Percentiles rank a stretch among this genome's conserved stretches.
Evolutionary conservation across 2,888 invertebrate genomes (phyloP).

Genomic region (Teleiodes luculella): DNA sequence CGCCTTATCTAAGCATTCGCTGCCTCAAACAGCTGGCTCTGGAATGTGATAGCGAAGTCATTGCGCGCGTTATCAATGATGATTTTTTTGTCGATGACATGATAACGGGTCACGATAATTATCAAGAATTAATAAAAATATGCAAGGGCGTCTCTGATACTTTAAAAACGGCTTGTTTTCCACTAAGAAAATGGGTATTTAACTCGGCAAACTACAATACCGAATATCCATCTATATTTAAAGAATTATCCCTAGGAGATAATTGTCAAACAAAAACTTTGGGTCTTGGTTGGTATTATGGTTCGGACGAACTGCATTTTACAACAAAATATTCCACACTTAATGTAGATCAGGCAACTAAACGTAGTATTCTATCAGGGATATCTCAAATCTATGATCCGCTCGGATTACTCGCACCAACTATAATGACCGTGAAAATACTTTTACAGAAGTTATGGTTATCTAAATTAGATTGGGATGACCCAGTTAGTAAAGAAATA

Average conservation of each 20-base stretch:
- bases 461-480: slow-evolving; percentile 28
- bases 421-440: too few relatives aligned
- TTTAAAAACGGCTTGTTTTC: slow-evolving; percentile 23
- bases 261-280: slow-evolving; percentile 20
- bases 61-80: too few relatives aligned
- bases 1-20: slow-evolving; percentile 34
- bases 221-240: background rate
- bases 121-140: slow-evolving; percentile 13
- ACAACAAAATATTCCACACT: slow-evolving; percentile 15
- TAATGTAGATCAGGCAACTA: slow-evolving; percentile 18
- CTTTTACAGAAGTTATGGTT: slow-evolving; percentile 31
- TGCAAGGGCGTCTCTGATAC: slow-evolving; percentile 16
- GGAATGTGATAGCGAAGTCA: too few relatives aligned
- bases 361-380: slow-evolving; percentile 27
- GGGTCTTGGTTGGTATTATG: slow-evolving; percentile 22
- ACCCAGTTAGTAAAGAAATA: slow-evolving; percentile 22
- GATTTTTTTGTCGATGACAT: too few relatives aligned
- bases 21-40: too few relatives aligned
- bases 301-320: slow-evolving; percentile 21
- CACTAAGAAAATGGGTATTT: slow-evolving; percentile 27
- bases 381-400: slow-evolving; percentile 30
- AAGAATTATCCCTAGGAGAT: slow-evolving; percentile 18
- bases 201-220: slow-evolving; percentile 16
- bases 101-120: slow-evolving; percentile 16
- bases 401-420: slow-evolving; percentile 25